phyloP scores from a whole-genome alignment of 2,797 vertebrate genomes.

The Leuciscus waleckii region DNA sequence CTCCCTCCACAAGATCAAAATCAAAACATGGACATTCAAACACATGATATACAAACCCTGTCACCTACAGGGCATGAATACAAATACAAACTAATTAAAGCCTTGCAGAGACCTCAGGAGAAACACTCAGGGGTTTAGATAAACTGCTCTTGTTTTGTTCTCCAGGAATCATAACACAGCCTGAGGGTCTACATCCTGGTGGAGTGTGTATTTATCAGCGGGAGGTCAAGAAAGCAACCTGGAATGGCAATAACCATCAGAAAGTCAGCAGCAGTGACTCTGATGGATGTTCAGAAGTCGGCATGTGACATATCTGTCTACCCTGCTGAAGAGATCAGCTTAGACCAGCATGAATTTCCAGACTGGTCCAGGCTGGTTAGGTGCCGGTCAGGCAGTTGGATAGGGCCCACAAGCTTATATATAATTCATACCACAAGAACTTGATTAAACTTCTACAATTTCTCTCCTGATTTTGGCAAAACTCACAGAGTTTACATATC shows the following conservation, averaged over 20 bases:
- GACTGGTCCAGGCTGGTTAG: constrained; percentile 5
- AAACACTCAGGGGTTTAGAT: constrained; percentile 11
- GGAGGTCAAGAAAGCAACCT: constrained; percentile 41
- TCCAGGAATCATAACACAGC: constrained; percentile 15
- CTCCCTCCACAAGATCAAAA: background rate
- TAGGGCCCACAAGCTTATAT: background rate
- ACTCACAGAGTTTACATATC: background rate
- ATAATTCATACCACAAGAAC: constrained; percentile 13
- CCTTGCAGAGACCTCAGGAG: background rate
- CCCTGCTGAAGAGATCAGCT: constrained; percentile 25
- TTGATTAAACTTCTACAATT: constrained; percentile 29
- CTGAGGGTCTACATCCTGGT: background rate
- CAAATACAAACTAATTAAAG: constrained; percentile 8
- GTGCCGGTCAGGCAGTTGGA: constrained; percentile 1
- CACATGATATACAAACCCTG: constrained; percentile 4
- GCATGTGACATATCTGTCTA: constrained; percentile 22
- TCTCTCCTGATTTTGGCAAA: constrained; percentile 18
- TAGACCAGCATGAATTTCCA: constrained; percentile 27
- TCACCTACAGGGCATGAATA: constrained; percentile 13
- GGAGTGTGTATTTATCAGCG: constrained; percentile 51
- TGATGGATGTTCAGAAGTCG: constrained; percentile 31
- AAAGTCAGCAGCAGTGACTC: constrained; percentile 8
- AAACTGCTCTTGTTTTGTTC: constrained; percentile 10
- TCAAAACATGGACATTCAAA: constrained; percentile 5
- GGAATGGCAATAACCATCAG: constrained; percentile 56